These are phyloP conservation scores for Notarius quadriscutis DNA, from an alignment of 2,113 vertebrate genomes.

Conservation along the genomic window DNA sequence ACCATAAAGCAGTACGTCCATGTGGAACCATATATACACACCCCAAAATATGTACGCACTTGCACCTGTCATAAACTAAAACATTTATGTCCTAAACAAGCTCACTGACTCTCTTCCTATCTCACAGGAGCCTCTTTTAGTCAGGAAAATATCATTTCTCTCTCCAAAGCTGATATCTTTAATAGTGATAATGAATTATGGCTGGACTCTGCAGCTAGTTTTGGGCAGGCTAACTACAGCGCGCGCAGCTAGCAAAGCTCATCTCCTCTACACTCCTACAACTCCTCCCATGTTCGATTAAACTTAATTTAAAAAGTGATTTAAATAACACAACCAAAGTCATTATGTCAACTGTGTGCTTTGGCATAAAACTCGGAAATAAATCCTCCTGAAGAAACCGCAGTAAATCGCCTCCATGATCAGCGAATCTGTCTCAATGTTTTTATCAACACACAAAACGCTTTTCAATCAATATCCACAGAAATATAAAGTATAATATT, in stretches of 20 bases:
- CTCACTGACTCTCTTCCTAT: background rate
- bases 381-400: constrained; percentile 66
- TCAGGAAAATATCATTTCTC: background rate
- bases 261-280: background rate
- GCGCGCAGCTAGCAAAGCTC: background rate
- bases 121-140: background rate
- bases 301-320: background rate
- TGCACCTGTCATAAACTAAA: background rate
- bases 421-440: background rate
- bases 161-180: background rate
- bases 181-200: background rate
- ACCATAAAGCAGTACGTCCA: background rate
- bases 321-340: background rate
- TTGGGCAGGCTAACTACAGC: background rate
- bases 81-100: background rate
- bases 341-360: background rate
- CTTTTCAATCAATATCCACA: background rate
- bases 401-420: background rate
- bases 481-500: background rate
- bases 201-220: background rate
- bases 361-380: background rate
- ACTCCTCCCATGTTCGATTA: background rate
- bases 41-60: background rate
- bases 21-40: background rate
- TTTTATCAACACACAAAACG: background rate